These are phyloP conservation scores for Rotaria macrura DNA, from an alignment of 2,888 invertebrate species.

Conservation along the genomic window DNA sequence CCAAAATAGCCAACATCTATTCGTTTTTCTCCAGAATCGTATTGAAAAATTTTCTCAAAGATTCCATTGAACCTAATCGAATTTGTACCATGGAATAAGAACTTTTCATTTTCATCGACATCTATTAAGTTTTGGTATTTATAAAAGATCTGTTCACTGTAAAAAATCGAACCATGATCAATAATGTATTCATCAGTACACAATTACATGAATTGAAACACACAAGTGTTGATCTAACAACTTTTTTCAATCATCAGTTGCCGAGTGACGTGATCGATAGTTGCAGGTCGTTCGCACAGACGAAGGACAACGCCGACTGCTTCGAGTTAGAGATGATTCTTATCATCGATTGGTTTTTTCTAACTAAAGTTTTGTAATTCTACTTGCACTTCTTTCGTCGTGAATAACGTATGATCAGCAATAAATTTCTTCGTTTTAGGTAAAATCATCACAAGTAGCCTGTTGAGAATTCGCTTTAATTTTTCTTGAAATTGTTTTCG, in stretches of 20 bases:
- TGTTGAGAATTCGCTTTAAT: neutral
- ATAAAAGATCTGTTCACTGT: neutral
- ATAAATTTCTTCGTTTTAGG: too few species aligned
- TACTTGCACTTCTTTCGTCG: too few species aligned
- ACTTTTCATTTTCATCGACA: neutral
- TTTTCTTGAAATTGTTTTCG: accelerated
- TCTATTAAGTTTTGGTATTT: neutral
- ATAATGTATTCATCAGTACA: neutral
- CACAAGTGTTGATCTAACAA: neutral
- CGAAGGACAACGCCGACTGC: too few species aligned
- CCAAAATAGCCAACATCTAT: neutral
- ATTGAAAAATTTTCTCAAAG: neutral
- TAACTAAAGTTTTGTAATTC: too few species aligned
- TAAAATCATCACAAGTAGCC: too few species aligned
- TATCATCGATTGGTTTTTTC: too few species aligned
- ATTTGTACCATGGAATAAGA: neutral
- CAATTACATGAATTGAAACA: neutral
- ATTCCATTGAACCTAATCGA: neutral
- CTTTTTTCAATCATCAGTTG: neutral
- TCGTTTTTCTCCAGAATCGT: neutral
- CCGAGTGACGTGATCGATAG: too few species aligned
- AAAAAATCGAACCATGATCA: neutral
- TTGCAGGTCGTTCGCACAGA: too few species aligned
- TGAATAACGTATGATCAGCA: too few species aligned
- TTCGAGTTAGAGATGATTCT: too few species aligned